Evolutionary conservation across 2,888 invertebrate genomes (phyloP).

Genomic region (Megalurothrips usitatus): DNA sequence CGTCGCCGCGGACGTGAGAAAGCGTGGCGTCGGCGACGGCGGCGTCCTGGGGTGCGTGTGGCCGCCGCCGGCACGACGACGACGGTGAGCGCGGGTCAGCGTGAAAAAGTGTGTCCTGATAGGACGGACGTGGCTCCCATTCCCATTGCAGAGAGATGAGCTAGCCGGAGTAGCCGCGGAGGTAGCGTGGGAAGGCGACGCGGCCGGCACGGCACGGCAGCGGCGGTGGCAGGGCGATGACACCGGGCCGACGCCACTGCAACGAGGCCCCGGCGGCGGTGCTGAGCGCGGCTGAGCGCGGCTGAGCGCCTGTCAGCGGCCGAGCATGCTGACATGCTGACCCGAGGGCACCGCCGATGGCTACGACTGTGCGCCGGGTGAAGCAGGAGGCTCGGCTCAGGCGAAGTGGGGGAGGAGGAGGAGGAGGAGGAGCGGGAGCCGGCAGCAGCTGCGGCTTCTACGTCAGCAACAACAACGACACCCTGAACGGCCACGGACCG

Average conservation of each 20-base stretch:
- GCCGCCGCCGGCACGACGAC: too few species aligned
- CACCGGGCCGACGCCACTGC: background rate
- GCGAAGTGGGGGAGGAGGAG: background rate
- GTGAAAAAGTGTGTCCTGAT: too few species aligned
- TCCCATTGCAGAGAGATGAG: too few species aligned
- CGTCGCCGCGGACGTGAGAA: too few species aligned
- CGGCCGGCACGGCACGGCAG: background rate
- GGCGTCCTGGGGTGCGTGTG: too few species aligned
- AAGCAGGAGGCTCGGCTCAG: constrained; percentile 59
- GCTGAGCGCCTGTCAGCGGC: background rate
- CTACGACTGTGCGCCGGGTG: constrained; percentile 64
- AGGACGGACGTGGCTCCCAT: too few species aligned
- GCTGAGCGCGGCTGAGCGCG: background rate
- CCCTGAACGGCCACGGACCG: background rate
- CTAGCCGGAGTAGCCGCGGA: too few species aligned
- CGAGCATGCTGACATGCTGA: background rate
- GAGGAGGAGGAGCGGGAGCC: constrained; percentile 42
- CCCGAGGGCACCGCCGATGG: constrained; percentile 50
- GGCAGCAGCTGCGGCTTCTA: constrained; percentile 41
- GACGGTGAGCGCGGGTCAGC: too few species aligned
- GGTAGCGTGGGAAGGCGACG: background rate
- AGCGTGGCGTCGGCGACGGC: too few species aligned
- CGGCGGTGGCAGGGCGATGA: background rate
- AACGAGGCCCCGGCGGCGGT: background rate
- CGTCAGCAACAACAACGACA: background rate